phyloP scores from a whole-genome alignment of 2,113 vertebrate genomes.

The Otis tarda region DNA sequence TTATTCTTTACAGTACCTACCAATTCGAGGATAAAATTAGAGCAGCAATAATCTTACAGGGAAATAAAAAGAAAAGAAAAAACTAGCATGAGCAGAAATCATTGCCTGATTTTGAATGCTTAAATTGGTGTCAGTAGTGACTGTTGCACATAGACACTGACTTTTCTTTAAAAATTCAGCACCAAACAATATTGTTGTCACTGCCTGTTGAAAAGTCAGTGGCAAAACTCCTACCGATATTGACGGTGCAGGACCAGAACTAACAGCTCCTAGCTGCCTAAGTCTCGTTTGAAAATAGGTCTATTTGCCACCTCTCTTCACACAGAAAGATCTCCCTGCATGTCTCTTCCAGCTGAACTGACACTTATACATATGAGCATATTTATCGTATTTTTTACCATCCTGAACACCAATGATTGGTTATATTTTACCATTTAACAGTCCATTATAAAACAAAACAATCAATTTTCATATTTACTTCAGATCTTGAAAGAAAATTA shows the following conservation, averaged over 20 bases:
- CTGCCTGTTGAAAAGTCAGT: background rate
- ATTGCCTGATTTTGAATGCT: background rate
- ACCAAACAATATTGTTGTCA: background rate
- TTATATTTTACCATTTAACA: background rate
- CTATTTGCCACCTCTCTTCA: background rate
- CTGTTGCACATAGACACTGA: background rate
- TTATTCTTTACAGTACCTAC: background rate
- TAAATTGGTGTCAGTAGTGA: background rate
- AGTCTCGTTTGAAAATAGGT: background rate
- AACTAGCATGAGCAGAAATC: background rate
- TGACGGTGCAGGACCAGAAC: background rate
- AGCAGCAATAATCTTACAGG: background rate
- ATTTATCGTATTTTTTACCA: no score
- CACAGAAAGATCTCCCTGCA: no score
- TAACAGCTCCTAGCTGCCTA: background rate
- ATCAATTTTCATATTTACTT: background rate
- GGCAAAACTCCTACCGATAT: background rate
- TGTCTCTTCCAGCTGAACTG: background rate
- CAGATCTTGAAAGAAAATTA: background rate
- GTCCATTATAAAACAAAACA: background rate
- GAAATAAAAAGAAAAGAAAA: background rate
- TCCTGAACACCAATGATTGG: background rate
- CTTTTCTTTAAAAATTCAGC: background rate
- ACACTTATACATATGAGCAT: background rate
- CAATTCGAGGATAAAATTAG: background rate